Percentiles rank a stretch among this genome's conserved stretches.
Conservation (phyloP, 2,797 vertebrate genomes). For the Glossophaga mutica region DNA sequence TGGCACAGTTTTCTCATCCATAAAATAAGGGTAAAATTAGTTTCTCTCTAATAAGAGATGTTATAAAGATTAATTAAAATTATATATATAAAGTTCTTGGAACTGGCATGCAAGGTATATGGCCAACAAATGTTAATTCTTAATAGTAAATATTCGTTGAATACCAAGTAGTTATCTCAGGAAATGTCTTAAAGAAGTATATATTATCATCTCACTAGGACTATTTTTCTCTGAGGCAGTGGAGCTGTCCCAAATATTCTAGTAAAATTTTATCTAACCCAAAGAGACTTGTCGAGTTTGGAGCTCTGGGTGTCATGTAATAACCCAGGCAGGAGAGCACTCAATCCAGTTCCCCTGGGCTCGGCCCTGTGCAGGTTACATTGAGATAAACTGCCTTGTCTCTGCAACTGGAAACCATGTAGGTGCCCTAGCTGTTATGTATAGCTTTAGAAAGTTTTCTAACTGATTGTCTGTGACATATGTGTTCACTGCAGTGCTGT, state of each 20-base stretch:
- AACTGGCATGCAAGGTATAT: not conserved
- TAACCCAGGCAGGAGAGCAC: not conserved
- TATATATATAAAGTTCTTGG: not conserved
- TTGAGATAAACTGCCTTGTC: slow-evolving; percentile 53
- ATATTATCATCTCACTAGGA: not conserved
- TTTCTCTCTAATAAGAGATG: not conserved
- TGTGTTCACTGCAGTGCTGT: slow-evolving; percentile 38
- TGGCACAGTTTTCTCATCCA: not conserved
- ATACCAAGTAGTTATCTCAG: not conserved
- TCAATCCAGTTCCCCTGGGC: not conserved
- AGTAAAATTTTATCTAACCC: not conserved
- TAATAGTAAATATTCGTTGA: not conserved
- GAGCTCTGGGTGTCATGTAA: not conserved
- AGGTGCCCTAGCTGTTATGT: slow-evolving; percentile 45
- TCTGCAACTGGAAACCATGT: slow-evolving; percentile 50
- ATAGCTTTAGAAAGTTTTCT: slow-evolving; percentile 60
- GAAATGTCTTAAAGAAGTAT: not conserved
- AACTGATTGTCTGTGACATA: slow-evolving; percentile 63
- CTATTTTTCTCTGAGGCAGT: not conserved
- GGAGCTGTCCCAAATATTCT: not conserved
- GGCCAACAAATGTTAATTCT: not conserved
- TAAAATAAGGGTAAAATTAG: not conserved
- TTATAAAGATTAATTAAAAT: not conserved
- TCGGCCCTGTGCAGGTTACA: slow-evolving; percentile 22
- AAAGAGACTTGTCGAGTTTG: not conserved